Percentiles rank a stretch among this genome's conserved stretches.
Conservation (phyloP, 2,113 vertebrate genomes). For the Cololabis saira region DNA sequence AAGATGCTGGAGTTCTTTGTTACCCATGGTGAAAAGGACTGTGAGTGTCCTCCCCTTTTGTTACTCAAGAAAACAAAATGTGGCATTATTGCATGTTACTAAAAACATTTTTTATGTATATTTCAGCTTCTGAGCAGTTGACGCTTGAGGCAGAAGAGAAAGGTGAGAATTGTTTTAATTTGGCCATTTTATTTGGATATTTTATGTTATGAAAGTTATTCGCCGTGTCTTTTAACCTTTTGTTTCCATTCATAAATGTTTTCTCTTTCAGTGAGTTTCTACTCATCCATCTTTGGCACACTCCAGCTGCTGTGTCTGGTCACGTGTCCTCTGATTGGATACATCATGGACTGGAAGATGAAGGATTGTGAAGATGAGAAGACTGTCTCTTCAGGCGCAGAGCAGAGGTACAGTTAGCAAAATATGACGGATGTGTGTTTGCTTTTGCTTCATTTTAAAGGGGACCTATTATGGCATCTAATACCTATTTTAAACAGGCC, state of each 20-base stretch:
- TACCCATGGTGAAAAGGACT: constrained; percentile 51
- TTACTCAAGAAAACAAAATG: neutral
- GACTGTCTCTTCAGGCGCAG: neutral
- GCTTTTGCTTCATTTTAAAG: no score
- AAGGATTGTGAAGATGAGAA: constrained; percentile 76
- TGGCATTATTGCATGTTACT: neutral
- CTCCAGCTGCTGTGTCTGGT: constrained; percentile 89
- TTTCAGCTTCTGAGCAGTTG: constrained; percentile 66
- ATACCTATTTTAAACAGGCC: no score
- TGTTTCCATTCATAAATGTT: neutral
- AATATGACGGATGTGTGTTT: no score
- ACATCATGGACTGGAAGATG: constrained; percentile 93
- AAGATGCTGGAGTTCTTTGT: constrained; percentile 90
- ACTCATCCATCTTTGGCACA: constrained; percentile 88
- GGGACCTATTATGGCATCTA: no score
- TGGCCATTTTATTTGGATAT: neutral
- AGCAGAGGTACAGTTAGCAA: constrained; percentile 43
- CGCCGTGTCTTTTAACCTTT: neutral
- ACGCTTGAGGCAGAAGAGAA: constrained; percentile 32
- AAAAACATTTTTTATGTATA: constrained; percentile 2
- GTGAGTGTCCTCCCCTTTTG: constrained; percentile 61
- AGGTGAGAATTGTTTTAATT: constrained; percentile 41
- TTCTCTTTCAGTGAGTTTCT: constrained; percentile 82
- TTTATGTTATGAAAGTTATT: neutral
- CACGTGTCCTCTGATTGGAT: constrained; percentile 91